Conservation (phyloP, 1,140 invertebrate genomes). For the Globodera rostochiensis region DNA sequence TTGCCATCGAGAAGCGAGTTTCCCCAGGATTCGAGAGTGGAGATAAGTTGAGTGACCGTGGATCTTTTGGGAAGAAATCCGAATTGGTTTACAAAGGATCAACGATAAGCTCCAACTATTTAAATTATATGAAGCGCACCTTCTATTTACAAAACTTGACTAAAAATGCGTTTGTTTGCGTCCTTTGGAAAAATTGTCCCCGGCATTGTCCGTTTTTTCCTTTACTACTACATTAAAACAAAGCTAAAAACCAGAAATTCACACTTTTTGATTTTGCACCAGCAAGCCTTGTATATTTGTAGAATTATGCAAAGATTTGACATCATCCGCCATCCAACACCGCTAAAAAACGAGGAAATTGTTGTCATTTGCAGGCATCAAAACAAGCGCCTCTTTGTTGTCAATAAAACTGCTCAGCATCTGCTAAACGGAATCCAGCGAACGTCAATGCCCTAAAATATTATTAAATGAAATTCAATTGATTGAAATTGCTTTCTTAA, state of each 20-base stretch:
- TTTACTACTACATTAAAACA: not conserved
- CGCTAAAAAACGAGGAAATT: slow-evolving; percentile 8
- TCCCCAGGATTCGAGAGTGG: too few relatives aligned
- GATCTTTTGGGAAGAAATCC: too few relatives aligned
- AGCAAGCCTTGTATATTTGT: not conserved
- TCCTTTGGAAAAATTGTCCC: not conserved
- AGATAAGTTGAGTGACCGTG: too few relatives aligned
- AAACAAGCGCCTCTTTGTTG: not conserved
- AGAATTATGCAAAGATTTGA: not conserved
- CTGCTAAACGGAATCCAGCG: not conserved
- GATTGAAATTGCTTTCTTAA: not conserved
- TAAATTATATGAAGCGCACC: too few relatives aligned
- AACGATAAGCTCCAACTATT: too few relatives aligned
- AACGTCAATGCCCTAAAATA: slow-evolving; percentile 5
- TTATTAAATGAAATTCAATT: not conserved
- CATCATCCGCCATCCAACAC: not conserved
- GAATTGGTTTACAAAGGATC: too few relatives aligned
- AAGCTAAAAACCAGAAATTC: not conserved
- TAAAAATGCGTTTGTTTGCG: not conserved
- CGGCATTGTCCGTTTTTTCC: not conserved
- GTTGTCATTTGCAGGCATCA: slow-evolving; percentile 1
- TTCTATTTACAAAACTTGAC: not conserved
- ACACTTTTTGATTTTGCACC: slow-evolving; percentile 2
- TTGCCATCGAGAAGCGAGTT: too few relatives aligned
- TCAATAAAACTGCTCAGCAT: not conserved